Percentiles rank a stretch among this genome's conserved stretches.
These are phyloP conservation scores for Sardina pilchardus DNA, from an alignment of 2,113 vertebrate species.

Conservation along the genomic window DNA sequence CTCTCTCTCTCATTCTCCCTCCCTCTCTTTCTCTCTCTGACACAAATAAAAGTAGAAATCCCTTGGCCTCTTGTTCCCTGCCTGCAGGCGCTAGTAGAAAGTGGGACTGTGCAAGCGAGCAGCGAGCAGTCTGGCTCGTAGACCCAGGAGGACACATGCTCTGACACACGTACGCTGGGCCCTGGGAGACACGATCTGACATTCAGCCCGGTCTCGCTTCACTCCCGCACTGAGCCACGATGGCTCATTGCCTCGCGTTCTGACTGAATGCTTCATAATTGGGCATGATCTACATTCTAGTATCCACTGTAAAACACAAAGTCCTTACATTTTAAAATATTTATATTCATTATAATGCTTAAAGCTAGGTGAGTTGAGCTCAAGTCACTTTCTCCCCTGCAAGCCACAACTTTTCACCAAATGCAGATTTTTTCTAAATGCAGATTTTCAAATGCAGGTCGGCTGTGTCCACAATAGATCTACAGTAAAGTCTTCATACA, in stretches of 20 bases:
- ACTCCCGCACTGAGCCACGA: too few species aligned
- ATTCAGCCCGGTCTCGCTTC: conserved; percentile 20
- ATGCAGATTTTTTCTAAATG: too few species aligned
- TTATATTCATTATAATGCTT: neutral
- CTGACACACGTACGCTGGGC: conserved; percentile 23
- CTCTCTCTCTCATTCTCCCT: neutral
- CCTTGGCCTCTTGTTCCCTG: conserved; percentile 13
- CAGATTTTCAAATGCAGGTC: too few species aligned
- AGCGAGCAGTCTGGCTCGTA: neutral
- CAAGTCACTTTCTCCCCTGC: neutral
- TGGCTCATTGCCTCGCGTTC: neutral
- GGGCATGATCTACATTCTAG: neutral
- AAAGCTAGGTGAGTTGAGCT: neutral
- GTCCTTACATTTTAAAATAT: neutral
- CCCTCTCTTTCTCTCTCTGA: neutral
- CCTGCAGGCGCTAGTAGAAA: conserved; percentile 6
- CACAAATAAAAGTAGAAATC: conserved; percentile 20
- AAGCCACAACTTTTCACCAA: neutral
- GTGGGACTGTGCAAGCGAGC: conserved; percentile 19
- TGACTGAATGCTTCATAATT: neutral
- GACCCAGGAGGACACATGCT: conserved; percentile 27
- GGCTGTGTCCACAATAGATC: too few species aligned
- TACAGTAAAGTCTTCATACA: too few species aligned
- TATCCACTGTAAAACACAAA: neutral
- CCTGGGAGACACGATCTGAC: conserved; percentile 37